Conservation (phyloP, 1,140 invertebrate species). For the Drosophila virilis region DNA sequence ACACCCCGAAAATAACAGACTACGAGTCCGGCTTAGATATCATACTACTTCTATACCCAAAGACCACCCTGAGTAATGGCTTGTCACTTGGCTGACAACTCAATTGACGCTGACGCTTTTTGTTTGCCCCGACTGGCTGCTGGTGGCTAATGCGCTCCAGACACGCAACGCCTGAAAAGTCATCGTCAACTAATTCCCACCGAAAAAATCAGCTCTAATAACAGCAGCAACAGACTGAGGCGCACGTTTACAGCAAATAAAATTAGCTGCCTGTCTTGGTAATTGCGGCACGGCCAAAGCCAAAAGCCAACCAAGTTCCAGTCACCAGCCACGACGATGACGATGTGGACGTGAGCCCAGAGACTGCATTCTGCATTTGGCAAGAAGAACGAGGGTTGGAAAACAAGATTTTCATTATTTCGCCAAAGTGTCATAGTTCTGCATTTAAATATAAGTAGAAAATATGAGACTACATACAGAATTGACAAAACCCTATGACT, state of each 20-base stretch:
- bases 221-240: constrained; percentile 44
- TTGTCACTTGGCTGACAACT: constrained; percentile 63
- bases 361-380: constrained; percentile 38
- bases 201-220: constrained; percentile 35
- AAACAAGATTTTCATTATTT: background rate
- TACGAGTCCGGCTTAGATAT: background rate
- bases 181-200: constrained; percentile 66
- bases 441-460: too few relatives aligned
- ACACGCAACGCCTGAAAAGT: constrained; percentile 66
- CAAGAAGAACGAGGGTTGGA: constrained; percentile 30
- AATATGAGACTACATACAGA: background rate
- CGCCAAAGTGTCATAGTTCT: background rate
- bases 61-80: constrained; percentile 62
- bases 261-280: constrained; percentile 79
- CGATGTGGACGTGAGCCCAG: constrained; percentile 13
- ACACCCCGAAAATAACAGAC: constrained; percentile 9
- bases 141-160: constrained; percentile 53
- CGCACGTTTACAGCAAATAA: constrained; percentile 78
- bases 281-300: constrained; percentile 65
- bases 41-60: background rate
- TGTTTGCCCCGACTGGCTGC: constrained; percentile 18
- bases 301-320: constrained; percentile 44
- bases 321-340: constrained; percentile 42
- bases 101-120: constrained; percentile 56
- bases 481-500: constrained; percentile 1